Evolutionary conservation across 1,140 invertebrate species (phyloP).

Genomic region (Pteromalus puparum): DNA sequence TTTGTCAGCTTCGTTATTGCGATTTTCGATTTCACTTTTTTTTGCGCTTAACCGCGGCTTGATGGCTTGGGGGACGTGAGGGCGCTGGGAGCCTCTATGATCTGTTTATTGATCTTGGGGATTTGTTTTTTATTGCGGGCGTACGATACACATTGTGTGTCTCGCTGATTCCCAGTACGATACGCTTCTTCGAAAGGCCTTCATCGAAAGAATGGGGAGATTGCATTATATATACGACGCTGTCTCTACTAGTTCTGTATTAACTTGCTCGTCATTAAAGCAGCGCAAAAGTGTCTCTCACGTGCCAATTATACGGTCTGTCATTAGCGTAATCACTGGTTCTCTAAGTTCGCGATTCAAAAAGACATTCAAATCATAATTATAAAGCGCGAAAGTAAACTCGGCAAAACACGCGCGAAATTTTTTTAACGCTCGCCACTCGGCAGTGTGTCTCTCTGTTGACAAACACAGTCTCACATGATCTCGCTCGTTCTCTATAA

Average conservation of each 20-base stretch:
- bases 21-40: slow-evolving; percentile 21
- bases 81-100: background rate
- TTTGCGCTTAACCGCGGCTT: background rate
- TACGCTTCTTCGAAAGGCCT: too few relatives aligned
- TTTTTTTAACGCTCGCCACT: background rate
- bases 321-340: background rate
- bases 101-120: background rate
- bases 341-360: background rate
- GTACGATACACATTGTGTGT: too few relatives aligned
- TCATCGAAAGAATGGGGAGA: too few relatives aligned
- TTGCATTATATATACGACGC: too few relatives aligned
- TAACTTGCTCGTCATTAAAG: too few relatives aligned
- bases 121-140: background rate
- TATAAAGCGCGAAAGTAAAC: background rate
- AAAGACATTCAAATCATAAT: background rate
- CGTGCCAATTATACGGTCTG: background rate
- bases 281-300: background rate
- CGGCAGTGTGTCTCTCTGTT: background rate
- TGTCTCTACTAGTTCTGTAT: too few relatives aligned
- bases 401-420: background rate
- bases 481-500: background rate
- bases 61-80: background rate
- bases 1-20: background rate
- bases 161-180: too few relatives aligned
- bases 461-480: background rate